Conservation (phyloP, 64 coral and sea anemone genomes). For the Montipora sp. region DNA sequence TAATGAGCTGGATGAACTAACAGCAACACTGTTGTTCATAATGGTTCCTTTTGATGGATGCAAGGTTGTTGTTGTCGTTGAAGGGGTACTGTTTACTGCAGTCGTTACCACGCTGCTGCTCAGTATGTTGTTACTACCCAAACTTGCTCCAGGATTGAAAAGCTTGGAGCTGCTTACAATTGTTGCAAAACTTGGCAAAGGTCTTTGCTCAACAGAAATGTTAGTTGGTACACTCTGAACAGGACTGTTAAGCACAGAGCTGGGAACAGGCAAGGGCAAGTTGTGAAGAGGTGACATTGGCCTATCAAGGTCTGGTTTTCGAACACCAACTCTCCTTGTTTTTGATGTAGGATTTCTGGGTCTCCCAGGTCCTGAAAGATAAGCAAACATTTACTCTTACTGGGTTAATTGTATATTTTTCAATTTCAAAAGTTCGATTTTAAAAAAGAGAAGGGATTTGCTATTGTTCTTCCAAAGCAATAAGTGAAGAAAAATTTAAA, state of each 20-base stretch:
- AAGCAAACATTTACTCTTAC: neutral
- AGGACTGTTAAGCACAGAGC: constrained; percentile 73
- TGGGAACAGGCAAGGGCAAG: constrained; percentile 65
- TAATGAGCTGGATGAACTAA: neutral
- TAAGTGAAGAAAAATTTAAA: too few species aligned
- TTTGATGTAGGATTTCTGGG: constrained; percentile 28
- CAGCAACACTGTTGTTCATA: neutral
- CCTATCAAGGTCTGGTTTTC: constrained; percentile 38
- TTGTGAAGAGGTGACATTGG: constrained; percentile 60
- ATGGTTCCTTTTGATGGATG: constrained; percentile 21
- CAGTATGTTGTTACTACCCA: constrained; percentile 34
- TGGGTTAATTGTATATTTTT: neutral
- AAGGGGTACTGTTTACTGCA: neutral
- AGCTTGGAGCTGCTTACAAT: constrained; percentile 95
- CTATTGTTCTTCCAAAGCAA: too few species aligned
- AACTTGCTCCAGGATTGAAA: constrained; percentile 70
- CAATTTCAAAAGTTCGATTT: neutral
- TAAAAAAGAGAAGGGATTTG: too few species aligned
- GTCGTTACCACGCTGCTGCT: constrained; percentile 25
- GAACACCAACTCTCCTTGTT: constrained; percentile 41
- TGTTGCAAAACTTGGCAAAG: constrained; percentile 91
- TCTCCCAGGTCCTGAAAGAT: constrained; percentile 60
- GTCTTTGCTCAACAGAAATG: constrained; percentile 83
- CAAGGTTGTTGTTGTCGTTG: constrained; percentile 6
- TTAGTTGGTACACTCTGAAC: constrained; percentile 96